A percentile compares a stretch with the other conserved stretches of the same genome.
phyloP scores from a whole-genome alignment of 2,113 vertebrate genomes.

The Paedocypris sp. region DNA sequence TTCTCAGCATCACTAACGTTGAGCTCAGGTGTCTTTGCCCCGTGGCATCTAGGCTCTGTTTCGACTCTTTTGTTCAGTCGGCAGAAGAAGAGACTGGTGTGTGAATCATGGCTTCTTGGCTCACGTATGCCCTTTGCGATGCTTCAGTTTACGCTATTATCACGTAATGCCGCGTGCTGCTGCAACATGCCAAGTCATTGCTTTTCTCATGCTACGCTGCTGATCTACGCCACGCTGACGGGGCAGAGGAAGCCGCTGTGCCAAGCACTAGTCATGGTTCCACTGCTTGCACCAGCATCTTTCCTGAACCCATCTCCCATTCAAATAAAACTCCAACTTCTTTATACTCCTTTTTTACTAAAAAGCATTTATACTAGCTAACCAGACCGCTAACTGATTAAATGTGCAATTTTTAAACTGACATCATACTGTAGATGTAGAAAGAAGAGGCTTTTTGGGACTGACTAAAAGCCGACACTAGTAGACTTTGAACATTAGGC shows the following conservation, averaged over 20 bases:
- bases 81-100: not conserved
- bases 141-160: conserved; percentile 2
- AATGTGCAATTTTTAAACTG: too few relatives aligned
- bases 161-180: conserved; percentile 56
- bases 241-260: conserved; percentile 21
- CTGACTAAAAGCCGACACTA: too few relatives aligned
- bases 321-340: too few relatives aligned
- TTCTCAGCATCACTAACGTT: not conserved
- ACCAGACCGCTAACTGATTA: too few relatives aligned
- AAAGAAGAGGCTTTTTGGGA: too few relatives aligned
- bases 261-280: not conserved
- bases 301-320: not conserved
- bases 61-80: not conserved
- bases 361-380: too few relatives aligned
- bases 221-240: conserved; percentile 43
- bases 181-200: conserved; percentile 66
- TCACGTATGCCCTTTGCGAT: not conserved
- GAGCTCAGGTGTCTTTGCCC: not conserved
- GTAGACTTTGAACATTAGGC: too few relatives aligned
- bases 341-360: too few relatives aligned
- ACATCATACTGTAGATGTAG: too few relatives aligned
- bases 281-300: conserved; percentile 26
- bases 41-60: too few relatives aligned
- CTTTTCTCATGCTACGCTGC: conserved; percentile 65
- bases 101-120: not conserved